Base-by-base conservation (phyloP, 2,113 vertebrate genomes). In the Rhynchopsitta pachyrhyncha region DNA sequence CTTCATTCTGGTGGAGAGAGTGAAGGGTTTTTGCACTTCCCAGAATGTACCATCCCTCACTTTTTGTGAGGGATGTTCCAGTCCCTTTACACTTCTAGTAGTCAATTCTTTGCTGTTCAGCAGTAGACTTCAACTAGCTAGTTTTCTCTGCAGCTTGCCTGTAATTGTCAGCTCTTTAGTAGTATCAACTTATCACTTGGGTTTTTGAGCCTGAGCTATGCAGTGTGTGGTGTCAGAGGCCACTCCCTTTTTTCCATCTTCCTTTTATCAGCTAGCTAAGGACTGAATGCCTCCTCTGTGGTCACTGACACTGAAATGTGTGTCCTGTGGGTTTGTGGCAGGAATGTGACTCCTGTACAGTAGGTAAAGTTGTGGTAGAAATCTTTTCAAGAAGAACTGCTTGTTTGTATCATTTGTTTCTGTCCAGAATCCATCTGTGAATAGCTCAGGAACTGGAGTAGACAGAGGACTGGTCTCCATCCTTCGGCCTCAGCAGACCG, bases 381-480 rank as follows among this genome's bases (percentile, higher is more conserved):
- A 20, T 35, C 19, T 33, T 62, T 14, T 77, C 14, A 24, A 12
- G 31, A 73, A 83, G 23, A 77, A 18, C 27, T 82, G 2, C 8
- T 80, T 75, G 24, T 41, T 85, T 35, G 9, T 55, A 0, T 70
- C 1, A 8, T 15, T 19, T 78, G 39, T 77, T 87, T 74, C 18
- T 88, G 80, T 84, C 35, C 95, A 99, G 99, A 86, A 95, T 11
- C 94, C 98, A 0, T 96, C 49, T 8, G 59, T 33, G 9, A 98
- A 97, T 75, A 93, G 77, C 31, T 99, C 98, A 0, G 97, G 96
- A 75, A 98, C 97, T 1, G 98, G 98, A 11, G 95, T 75, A 11
- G 99, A 99, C 96, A 93, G 57, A 4, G 99, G 99, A 9, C 97
- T 99, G 66, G 97, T 99, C 92, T 99, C 98, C 9, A 25, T 97